Evolutionary conservation across 1,140 invertebrate genomes (phyloP).

Genomic region (Drosophila sechellia): DNA sequence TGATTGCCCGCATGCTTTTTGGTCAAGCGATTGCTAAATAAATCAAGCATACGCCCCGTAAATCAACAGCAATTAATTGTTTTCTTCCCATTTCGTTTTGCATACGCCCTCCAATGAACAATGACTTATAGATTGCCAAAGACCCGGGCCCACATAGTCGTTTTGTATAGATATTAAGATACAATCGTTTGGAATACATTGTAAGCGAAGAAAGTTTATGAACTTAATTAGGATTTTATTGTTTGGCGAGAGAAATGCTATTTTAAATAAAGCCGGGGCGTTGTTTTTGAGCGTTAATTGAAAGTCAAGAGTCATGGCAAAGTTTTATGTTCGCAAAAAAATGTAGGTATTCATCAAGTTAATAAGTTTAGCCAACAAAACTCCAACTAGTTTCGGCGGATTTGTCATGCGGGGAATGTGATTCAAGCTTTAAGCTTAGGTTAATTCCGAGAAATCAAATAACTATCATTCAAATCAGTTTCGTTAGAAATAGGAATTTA

Average conservation of each 20-base stretch:
- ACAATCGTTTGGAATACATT: slow-evolving; percentile 8
- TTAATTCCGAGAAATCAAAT: slow-evolving; percentile 31
- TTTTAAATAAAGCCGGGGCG: background rate
- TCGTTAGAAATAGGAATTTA: slow-evolving; percentile 20
- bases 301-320: too few relatives aligned
- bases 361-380: background rate
- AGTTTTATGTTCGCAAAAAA: too few relatives aligned
- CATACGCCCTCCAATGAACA: slow-evolving; percentile 52
- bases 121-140: slow-evolving; percentile 38
- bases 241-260: slow-evolving; percentile 3
- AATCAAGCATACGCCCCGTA: slow-evolving; percentile 76
- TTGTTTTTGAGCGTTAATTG: background rate
- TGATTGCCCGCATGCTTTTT: slow-evolving; percentile 48
- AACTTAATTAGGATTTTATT: slow-evolving; percentile 37
- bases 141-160: slow-evolving; percentile 2
- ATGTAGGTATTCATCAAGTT: background rate
- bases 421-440: slow-evolving; percentile 7
- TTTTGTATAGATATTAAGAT: slow-evolving; percentile 33
- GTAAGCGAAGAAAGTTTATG: slow-evolving; percentile 34
- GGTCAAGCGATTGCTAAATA: slow-evolving; percentile 55
- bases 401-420: slow-evolving; percentile 10
- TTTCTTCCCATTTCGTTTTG: slow-evolving; percentile 49
- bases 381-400: background rate
- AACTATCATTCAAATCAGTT: slow-evolving; percentile 33
- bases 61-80: slow-evolving; percentile 75